Evolutionary conservation across 1,140 invertebrate genomes (phyloP).

Genomic region (Aphelinus certus): DNA sequence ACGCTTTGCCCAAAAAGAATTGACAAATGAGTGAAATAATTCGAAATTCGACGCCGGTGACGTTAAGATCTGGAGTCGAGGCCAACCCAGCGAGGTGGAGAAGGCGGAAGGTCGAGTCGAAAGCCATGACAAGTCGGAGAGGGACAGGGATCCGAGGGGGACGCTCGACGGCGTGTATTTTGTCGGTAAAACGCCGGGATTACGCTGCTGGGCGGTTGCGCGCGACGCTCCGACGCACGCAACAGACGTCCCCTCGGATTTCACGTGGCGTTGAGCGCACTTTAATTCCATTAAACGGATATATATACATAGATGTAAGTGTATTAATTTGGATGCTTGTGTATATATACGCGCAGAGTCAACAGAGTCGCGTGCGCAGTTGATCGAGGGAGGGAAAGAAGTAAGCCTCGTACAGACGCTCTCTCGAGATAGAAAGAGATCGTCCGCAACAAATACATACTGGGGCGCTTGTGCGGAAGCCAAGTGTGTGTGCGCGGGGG

Average conservation of each 20-base stretch:
- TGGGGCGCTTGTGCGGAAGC: conserved; percentile 29
- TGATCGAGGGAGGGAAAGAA: conserved; percentile 29
- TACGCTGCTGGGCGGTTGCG: not conserved
- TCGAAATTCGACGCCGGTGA: too few species aligned
- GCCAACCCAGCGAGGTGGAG: too few species aligned
- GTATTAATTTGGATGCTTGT: not conserved
- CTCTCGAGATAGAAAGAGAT: not conserved
- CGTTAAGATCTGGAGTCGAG: too few species aligned
- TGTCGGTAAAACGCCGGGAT: conserved; percentile 12
- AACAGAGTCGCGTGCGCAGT: conserved; percentile 40
- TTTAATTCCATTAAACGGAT: conserved; percentile 53
- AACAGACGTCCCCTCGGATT: conserved; percentile 39
- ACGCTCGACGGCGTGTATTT: not conserved
- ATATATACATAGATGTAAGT: conserved; percentile 24
- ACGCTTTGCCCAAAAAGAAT: too few species aligned
- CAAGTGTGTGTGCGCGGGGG: not conserved
- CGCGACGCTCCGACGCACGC: conserved; percentile 1
- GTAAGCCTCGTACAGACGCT: conserved; percentile 1
- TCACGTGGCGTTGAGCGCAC: conserved; percentile 51
- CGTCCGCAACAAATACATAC: too few species aligned
- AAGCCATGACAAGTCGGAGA: too few species aligned
- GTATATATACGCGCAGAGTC: not conserved
- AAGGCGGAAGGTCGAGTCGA: too few species aligned
- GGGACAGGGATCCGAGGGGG: not conserved
- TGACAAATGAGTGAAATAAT: too few species aligned